Evolutionary conservation across 1,140 invertebrate species (phyloP), one percentile per base, ranked within the genome.

Genomic region (Scylla paramamosain): DNA sequence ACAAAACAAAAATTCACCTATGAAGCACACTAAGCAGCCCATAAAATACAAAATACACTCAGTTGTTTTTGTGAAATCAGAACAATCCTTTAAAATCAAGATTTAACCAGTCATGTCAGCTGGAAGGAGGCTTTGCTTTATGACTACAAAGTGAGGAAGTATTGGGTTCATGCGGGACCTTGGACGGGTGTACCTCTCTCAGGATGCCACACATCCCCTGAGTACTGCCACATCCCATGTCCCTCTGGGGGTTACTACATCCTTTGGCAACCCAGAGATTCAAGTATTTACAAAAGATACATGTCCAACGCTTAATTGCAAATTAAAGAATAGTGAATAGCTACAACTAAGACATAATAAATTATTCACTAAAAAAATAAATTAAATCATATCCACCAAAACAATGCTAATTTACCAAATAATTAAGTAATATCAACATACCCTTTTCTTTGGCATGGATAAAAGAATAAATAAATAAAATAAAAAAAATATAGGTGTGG

Each of bases 381-480:
- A 94, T 91, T 83, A 91, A 52, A 39, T 45, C 46, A 28, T 31
- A 48, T 83, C 25, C 77, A 84, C 32, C 39, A 83, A 94, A 91
- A 31, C 31, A n/a, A 89, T 59, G 28, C 46, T 91, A 28, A 31
- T 90, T 82, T 39, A 91, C 83, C 14, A 39, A 77, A 94, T 59
- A 32, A 7, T 28, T 48, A 86, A 46, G 32, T 10, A 91, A 91
- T 91, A 45, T 82, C 87, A 94, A 91, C 87, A 94, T 39, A 94
- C 48, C 93, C 52, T 94, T 94, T 94, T 94, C 93, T 94, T 94
- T 94, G 93, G 93, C 67, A 91, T 94, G 28, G 25, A 89, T 6
- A 88, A 90, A 46, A 90, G 12, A 83, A 94, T 59, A 89, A 94
- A 83, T 91, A 87, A 45, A 32, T 84, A 91, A 39, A 39, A 39